These are phyloP conservation scores for Nothoprocta perdicaria DNA, from an alignment of 2,113 vertebrate genomes.

Conservation along the genomic window DNA sequence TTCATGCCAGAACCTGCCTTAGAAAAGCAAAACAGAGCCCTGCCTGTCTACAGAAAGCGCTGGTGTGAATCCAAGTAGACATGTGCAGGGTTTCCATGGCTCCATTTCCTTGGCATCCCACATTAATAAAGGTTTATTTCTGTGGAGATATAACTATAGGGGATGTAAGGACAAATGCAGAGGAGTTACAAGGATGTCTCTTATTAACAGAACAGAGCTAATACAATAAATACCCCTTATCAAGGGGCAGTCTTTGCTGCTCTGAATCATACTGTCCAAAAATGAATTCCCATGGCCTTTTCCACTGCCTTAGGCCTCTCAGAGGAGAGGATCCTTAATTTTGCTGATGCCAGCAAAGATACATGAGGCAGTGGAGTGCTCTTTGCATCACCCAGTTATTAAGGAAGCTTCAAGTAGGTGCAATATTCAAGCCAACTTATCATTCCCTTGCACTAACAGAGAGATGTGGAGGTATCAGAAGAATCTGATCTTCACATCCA, in stretches of 20 bases:
- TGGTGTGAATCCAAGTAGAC: conserved; percentile 26
- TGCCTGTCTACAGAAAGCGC: neutral
- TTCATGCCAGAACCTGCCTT: conserved; percentile 33
- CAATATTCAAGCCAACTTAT: neutral
- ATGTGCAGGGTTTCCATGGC: neutral
- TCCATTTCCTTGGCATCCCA: conserved; percentile 3
- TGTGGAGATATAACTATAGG: neutral
- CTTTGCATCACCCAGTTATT: neutral
- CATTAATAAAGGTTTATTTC: conserved; percentile 13
- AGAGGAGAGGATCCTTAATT: neutral
- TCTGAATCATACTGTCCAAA: neutral
- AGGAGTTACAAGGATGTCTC: conserved; percentile 37
- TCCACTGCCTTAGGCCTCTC: neutral
- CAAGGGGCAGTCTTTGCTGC: neutral
- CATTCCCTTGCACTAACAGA: neutral
- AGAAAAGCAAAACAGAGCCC: conserved; percentile 39
- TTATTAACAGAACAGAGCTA: neutral
- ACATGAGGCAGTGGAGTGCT: neutral
- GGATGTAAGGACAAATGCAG: conserved; percentile 28
- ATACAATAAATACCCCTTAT: neutral
- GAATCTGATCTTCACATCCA: neutral
- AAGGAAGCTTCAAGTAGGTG: neutral
- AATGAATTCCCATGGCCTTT: neutral
- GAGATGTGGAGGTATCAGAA: neutral
- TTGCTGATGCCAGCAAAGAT: neutral